A percentile compares a stretch with the other conserved stretches of the same genome.
Evolutionary conservation across 2,888 invertebrate genomes (phyloP).

Genomic region (Dicranocentrus wangi): DNA sequence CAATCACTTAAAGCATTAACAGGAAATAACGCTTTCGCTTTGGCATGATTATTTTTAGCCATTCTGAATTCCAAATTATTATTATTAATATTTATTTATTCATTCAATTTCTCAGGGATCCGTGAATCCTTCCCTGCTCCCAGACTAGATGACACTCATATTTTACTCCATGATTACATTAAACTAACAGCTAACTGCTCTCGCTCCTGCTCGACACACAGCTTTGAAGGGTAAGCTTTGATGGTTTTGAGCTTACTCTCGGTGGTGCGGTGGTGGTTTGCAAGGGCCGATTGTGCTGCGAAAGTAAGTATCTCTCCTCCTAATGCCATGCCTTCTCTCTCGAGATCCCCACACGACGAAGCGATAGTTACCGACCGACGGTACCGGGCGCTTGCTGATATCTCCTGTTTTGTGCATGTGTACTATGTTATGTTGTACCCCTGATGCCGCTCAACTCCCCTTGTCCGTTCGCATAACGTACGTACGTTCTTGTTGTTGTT

Average conservation of each 20-base stretch:
- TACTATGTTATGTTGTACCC: too few relatives aligned
- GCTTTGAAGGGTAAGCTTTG: too few relatives aligned
- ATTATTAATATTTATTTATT: too few relatives aligned
- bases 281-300: too few relatives aligned
- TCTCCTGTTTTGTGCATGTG: not conserved
- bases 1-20: not conserved
- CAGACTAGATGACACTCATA: conserved; percentile 21
- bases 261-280: not conserved
- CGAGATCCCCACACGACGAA: too few relatives aligned
- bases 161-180: conserved; percentile 40
- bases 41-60: too few relatives aligned
- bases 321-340: conserved; percentile 1
- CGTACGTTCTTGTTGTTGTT: not conserved
- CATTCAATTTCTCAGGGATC: not conserved
- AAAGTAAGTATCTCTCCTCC: too few relatives aligned
- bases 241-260: too few relatives aligned
- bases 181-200: conserved; percentile 4
- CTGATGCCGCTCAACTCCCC: not conserved
- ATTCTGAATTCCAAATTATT: too few relatives aligned
- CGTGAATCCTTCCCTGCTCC: not conserved
- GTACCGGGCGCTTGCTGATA: conserved; percentile 24
- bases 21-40: too few relatives aligned
- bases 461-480: not conserved
- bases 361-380: not conserved
- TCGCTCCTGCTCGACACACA: too few relatives aligned